phyloP scores from a whole-genome alignment of 2,888 invertebrate species.

The Boloria euphrosyne region DNA sequence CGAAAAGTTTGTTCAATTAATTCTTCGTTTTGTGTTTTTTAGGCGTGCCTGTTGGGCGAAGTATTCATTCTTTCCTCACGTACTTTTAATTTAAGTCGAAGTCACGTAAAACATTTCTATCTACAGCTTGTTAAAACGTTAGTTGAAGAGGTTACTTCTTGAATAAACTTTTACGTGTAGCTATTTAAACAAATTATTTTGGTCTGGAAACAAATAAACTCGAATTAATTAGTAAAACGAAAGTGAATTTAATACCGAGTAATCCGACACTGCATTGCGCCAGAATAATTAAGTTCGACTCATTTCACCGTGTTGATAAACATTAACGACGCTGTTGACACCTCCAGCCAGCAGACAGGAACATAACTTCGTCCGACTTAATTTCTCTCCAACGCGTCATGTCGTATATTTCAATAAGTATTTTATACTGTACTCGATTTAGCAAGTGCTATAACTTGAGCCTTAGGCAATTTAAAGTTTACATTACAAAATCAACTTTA shows the following conservation, averaged over 20 bases:
- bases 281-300: slow-evolving; percentile 36
- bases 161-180: neutral
- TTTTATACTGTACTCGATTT: slow-evolving; percentile 26
- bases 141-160: neutral
- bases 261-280: slow-evolving; percentile 31
- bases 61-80: too few relatives aligned
- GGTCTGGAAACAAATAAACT: slow-evolving; percentile 11
- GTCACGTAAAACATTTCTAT: too few relatives aligned
- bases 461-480: slow-evolving; percentile 11
- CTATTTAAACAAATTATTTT: slow-evolving; percentile 1
- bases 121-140: too few relatives aligned
- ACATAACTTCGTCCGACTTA: slow-evolving; percentile 35
- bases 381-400: slow-evolving; percentile 44
- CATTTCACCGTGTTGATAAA: slow-evolving; percentile 35
- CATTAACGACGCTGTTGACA: slow-evolving; percentile 36
- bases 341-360: slow-evolving; percentile 22
- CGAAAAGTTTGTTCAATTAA: too few relatives aligned
- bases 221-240: slow-evolving; percentile 24
- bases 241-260: slow-evolving; percentile 28
- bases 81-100: too few relatives aligned
- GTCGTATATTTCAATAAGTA: slow-evolving; percentile 51
- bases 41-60: too few relatives aligned
- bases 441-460: slow-evolving; percentile 19
- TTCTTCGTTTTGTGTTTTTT: too few relatives aligned
- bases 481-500: neutral